Evolutionary conservation across 2,888 invertebrate genomes (phyloP), one percentile per base, ranked within the genome.

Genomic region (Spodoptera picta): DNA sequence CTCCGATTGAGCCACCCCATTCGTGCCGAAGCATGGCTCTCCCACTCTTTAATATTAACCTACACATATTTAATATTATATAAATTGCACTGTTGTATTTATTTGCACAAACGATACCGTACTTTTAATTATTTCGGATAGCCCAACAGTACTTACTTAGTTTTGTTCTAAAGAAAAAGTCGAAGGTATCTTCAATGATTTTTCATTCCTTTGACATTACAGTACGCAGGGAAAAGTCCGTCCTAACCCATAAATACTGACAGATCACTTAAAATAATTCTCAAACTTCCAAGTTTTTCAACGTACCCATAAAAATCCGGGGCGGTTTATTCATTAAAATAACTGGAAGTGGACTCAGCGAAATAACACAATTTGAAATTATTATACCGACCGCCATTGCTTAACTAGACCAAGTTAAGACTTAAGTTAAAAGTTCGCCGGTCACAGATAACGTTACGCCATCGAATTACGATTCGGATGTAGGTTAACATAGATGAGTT

Each of bases 361-460:
- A 82, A 85, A 85, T 85, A 87, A 84, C 78, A 83, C 79, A 79
- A 81, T 86, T 84, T 81, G 77, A 84, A 86, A 88, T 84, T 81
- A 85, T 87, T 84, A 86, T 81, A 68, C 77, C 69, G 60, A 58
- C 65, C 69, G 64, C 61, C 72, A 65, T 73, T 71, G 66, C 77
- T 66, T 78, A 67, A 77, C 71, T 80, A 59, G 68, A 31, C 57
- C 27, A 69, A 73, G 69, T 74, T 62, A 14, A 48, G 57, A 53
- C 61, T 71, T 56, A 72, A 70, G 69, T 81, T 77, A 70, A 76
- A 82, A 83, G 74, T 82, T 83, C 31, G 31, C 51, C 69, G 64
- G 55, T 47, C 60, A n/a, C 46, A 66, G 78, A 77, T 75, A 75
- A 75, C 65, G 60, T 66, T 49, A 70, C 68, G 42, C 57, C 57